Percentiles rank a stretch among this genome's conserved stretches.
These are phyloP conservation scores for Menidia menidia DNA, from an alignment of 2,797 vertebrate species.

Conservation along the genomic window DNA sequence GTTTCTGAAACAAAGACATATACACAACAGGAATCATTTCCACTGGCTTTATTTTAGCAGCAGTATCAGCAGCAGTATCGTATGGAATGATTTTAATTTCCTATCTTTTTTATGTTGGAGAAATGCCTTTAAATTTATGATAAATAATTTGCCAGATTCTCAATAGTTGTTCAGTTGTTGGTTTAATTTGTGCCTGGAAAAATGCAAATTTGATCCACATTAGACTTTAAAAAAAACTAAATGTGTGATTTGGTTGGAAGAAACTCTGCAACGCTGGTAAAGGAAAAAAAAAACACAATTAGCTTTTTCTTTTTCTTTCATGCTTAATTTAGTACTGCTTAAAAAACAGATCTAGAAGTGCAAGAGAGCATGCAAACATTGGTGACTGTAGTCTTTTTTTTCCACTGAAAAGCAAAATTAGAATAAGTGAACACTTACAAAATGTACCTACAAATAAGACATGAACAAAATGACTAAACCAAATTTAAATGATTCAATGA, in stretches of 20 bases:
- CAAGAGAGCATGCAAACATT: constrained; percentile 23
- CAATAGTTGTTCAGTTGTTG: not conserved
- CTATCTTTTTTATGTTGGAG: not conserved
- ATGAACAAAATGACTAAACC: constrained; percentile 18
- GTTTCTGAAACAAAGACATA: not conserved
- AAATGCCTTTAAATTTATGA: not conserved
- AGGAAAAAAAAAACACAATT: not conserved
- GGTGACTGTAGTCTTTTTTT: constrained; percentile 14
- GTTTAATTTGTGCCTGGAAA: no score
- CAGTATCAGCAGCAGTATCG: no score
- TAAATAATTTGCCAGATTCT: not conserved
- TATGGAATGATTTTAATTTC: not conserved
- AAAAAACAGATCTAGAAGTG: not conserved
- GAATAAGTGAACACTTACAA: constrained; percentile 13
- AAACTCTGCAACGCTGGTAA: not conserved
- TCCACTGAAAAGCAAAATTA: constrained; percentile 29
- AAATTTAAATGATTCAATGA: constrained; percentile 14
- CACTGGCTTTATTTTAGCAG: not conserved
- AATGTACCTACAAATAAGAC: constrained; percentile 31
- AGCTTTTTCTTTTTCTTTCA: not conserved
- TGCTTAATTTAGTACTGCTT: not conserved
- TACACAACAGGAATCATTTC: no score
- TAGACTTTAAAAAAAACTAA: no score
- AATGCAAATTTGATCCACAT: no score
- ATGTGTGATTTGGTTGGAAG: not conserved